These are phyloP conservation scores for Lasioglossum zephyrum DNA, from an alignment of 2,888 invertebrate species.

Conservation along the genomic window DNA sequence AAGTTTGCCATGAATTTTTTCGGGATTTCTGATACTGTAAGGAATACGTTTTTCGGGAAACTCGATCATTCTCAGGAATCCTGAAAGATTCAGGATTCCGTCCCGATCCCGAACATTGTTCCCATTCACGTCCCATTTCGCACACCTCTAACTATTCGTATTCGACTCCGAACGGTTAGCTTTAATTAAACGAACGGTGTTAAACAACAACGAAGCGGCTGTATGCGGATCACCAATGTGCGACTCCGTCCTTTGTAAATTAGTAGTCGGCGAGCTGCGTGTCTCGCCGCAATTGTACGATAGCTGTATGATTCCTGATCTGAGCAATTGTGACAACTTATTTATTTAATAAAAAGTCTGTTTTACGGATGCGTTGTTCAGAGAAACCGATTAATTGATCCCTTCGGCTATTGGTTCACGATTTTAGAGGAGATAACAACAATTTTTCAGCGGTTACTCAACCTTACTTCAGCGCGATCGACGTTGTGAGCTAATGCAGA, in stretches of 20 bases:
- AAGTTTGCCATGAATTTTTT: no score
- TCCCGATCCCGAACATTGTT: no score
- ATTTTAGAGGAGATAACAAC: neutral
- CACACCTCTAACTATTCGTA: neutral
- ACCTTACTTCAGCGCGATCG: neutral
- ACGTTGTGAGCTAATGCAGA: neutral
- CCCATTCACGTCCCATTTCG: no score
- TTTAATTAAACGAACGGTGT: conserved; percentile 45
- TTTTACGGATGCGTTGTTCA: conserved; percentile 47
- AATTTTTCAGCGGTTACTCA: neutral
- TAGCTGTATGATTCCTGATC: conserved; percentile 65
- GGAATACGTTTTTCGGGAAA: no score
- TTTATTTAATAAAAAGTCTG: conserved; percentile 76
- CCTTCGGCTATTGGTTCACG: neutral
- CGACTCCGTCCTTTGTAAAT: conserved; percentile 34
- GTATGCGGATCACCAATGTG: conserved; percentile 26
- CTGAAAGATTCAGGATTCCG: no score
- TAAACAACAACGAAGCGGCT: conserved; percentile 47
- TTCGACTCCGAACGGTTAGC: conserved; percentile 37
- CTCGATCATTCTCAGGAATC: no score
- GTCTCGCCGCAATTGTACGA: conserved; percentile 48
- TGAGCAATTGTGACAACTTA: conserved; percentile 69
- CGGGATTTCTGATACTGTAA: no score
- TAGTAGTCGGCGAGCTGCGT: conserved; percentile 11
- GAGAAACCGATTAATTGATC: neutral